Evolutionary conservation across 2,888 invertebrate genomes (phyloP), one percentile per base, ranked within the genome.

Genomic region (Meteorus colon): DNA sequence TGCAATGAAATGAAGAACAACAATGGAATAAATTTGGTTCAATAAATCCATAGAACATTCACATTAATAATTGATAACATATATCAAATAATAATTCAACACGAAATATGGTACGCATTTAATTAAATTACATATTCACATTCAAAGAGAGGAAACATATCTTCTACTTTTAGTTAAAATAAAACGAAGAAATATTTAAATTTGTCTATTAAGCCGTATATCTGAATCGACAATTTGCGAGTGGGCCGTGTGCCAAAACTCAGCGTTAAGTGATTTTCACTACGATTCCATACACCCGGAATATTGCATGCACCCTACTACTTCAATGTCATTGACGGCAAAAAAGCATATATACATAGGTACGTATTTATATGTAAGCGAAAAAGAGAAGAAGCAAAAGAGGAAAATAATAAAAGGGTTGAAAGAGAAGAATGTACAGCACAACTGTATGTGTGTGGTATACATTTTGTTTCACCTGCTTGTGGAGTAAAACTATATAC

Each of bases 221-320:
- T 80, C 79, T 60, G 77, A 63, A 77, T 80, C 78, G 79, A 70
- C 71, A 71, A 77, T 74, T 76, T 79, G 59, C 75, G 27, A 79
- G 69, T 77, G 80, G 81, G 81, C 80, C 65, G 72, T 51, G 76
- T 78, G 79, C 81, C 81, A 81, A 80, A 80, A 79, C 77, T 78
- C 6, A 72, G 76, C 78, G 72, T 80, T 78, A 78, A 81, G 78
- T 81, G 80, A 81, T 81, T 81, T 81, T 80, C 79, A 78, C 81
- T 76, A 66, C 78, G 78, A 76, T 79, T 80, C 77, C 29, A 72
- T 69, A 69, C 55, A 51, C 27, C n/a, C 31, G 34, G 51, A 34
- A 29, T 70, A 27, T 37, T 70, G 60, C 68, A 80, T 77, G 77
- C 76, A 77, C 74, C 79, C 73, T 72, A 77, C 78, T 12, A 29